Percentiles rank a stretch among this genome's conserved stretches.
Conservation (phyloP, 2,888 invertebrate species). For the Saturnia pavonia region DNA sequence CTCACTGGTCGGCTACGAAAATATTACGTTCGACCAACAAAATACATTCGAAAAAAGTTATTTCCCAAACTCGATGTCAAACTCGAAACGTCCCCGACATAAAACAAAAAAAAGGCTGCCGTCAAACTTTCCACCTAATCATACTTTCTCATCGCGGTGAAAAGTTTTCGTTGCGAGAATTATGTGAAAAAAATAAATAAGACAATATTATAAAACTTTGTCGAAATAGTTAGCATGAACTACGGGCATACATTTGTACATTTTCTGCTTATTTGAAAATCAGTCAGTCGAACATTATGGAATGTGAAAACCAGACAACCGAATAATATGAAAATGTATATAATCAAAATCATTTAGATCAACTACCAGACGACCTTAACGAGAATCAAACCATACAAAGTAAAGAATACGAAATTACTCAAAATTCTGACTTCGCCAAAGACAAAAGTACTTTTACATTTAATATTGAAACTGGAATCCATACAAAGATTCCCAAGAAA, state of each 20-base stretch:
- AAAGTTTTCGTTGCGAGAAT: slow-evolving; percentile 26
- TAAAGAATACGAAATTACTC: neutral
- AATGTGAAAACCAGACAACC: too few relatives aligned
- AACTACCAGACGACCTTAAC: too few relatives aligned
- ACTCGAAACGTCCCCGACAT: slow-evolving; percentile 11
- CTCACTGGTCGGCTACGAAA: neutral
- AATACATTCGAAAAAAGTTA: neutral
- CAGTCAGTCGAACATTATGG: neutral
- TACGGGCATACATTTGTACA: neutral
- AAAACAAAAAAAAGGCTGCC: slow-evolving; percentile 16
- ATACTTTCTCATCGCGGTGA: slow-evolving; percentile 35
- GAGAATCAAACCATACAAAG: neutral
- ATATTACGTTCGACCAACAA: neutral
- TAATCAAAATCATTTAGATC: too few relatives aligned
- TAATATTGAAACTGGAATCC: slow-evolving; percentile 34
- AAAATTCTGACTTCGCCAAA: neutral
- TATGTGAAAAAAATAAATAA: slow-evolving; percentile 20
- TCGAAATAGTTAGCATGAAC: slow-evolving; percentile 11
- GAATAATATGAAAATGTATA: too few relatives aligned
- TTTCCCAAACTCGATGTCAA: slow-evolving; percentile 15
- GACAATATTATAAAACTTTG: slow-evolving; percentile 18
- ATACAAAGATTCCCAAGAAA: slow-evolving; percentile 43
- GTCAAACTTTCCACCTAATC: slow-evolving; percentile 29
- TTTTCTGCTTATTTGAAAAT: neutral
- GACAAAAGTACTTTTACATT: neutral